Evolutionary conservation across 2,797 vertebrate genomes (phyloP), one percentile per base, ranked within the genome.

Genomic region (Holocentrus rufus): DNA sequence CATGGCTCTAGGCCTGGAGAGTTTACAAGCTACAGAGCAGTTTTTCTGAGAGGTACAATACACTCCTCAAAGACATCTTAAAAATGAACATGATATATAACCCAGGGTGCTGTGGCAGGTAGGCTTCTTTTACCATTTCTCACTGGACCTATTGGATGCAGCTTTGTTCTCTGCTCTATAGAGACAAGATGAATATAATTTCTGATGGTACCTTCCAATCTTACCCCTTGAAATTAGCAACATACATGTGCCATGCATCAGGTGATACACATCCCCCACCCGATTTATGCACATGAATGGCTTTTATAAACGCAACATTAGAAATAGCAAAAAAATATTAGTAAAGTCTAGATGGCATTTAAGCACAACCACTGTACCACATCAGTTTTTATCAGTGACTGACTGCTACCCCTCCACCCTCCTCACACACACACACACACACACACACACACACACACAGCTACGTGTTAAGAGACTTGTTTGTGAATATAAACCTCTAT

Each of bases 401-500:
- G 5, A 34, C 8, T 5, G 31, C 8, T 34, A 34, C 31, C 5
- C 31, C 31, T 8, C 8, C 8, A 8, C 36, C 11, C 11, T 10
- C 11, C 2, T 8, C 79, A 85, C 76, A 74, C 70, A 72, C 20
- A 42, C 46, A 64, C 17, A 10, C 65, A 34, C n/a, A 30, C 64
- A 55, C 61, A 47, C 22, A 1, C 69, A 70, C 60, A 54, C 66
- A 56, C 64, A 83, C 71, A 79, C 77, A 67, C 64, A 75, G 34
- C 74, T 56, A 15, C 10, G 6, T 9, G 30, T 39, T 57, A 54
- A 54, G 81, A 80, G 74, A 59, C 50, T 75, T 61, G 15, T 70
- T 69, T 42, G 65, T 76, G 86, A 91, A 84, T 88, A 72, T 83
- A 75, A 82, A 63, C 64, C 79, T 68, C 68, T 72, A 90, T 93